Conservation (phyloP, 2,888 invertebrate genomes). For the Didymodactylos carnosus region DNA sequence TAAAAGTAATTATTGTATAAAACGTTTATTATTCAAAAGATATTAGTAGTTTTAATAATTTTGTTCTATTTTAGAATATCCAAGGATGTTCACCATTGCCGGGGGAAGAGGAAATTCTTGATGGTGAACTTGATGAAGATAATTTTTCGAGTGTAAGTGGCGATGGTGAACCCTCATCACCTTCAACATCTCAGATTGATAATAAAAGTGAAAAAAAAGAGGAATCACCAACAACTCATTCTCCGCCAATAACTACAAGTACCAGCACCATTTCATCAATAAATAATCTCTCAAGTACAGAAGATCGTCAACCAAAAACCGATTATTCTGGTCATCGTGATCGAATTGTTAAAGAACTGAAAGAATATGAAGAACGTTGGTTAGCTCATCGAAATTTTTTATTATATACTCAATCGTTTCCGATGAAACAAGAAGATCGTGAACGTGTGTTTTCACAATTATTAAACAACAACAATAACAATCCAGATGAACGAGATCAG, state of each 20-base stretch:
- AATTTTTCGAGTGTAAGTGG: not conserved
- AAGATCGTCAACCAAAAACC: not conserved
- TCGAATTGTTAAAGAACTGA: not conserved
- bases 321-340: not conserved
- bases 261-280: too few relatives aligned
- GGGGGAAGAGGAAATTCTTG: too few relatives aligned
- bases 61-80: too few relatives aligned
- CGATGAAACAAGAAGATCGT: not conserved
- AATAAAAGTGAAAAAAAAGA: not conserved
- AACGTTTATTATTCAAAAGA: not conserved
- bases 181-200: not conserved
- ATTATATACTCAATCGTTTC: not conserved
- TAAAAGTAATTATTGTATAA: not conserved
- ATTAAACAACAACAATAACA: not conserved
- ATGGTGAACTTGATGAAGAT: not conserved
- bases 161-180: not conserved
- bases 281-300: too few relatives aligned
- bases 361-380: not conserved
- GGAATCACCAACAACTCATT: too few relatives aligned
- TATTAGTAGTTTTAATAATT: not conserved
- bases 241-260: too few relatives aligned
- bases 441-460: not conserved
- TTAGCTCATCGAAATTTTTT: not conserved
- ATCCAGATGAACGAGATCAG: not conserved
- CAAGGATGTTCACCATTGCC: too few relatives aligned